Percentiles rank a stretch among this genome's conserved stretches.
Conservation (phyloP, 2,888 invertebrate species). For the Barypeithes pellucidus region DNA sequence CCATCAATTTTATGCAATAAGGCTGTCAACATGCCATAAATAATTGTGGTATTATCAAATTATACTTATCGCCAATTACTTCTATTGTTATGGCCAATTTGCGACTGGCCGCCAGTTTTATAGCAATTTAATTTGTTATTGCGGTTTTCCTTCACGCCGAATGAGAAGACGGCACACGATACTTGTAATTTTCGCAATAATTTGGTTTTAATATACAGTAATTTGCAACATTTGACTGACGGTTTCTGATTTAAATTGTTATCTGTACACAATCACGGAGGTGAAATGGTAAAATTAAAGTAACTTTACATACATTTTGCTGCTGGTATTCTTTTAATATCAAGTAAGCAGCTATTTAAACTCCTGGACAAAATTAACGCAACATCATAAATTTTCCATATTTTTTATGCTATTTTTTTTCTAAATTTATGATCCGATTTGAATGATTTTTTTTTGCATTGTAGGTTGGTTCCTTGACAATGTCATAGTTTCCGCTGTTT, state of each 20-base stretch:
- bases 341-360: neutral
- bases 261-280: neutral
- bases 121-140: slow-evolving; percentile 42
- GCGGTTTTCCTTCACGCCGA: slow-evolving; percentile 43
- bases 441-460: too few species aligned
- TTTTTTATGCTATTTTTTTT: too few species aligned
- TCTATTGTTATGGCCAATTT: slow-evolving; percentile 39
- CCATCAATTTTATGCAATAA: slow-evolving; percentile 3
- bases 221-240: neutral
- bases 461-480: too few species aligned
- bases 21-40: slow-evolving; percentile 11
- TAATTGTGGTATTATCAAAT: slow-evolving; percentile 20
- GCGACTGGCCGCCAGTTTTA: slow-evolving; percentile 32
- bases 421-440: too few species aligned
- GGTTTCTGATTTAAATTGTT: slow-evolving; percentile 11
- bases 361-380: too few species aligned
- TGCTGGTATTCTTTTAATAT: neutral
- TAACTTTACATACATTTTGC: neutral
- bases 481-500: too few species aligned
- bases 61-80: slow-evolving; percentile 27
- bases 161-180: slow-evolving; percentile 32
- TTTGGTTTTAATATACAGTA: neutral
- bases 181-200: slow-evolving; percentile 32
- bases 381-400: too few species aligned
- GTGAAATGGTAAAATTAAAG: neutral